Evolutionary conservation across 2,888 invertebrate genomes (phyloP), one percentile per base, ranked within the genome.

Genomic region (Cosmorhoe ocellata): DNA sequence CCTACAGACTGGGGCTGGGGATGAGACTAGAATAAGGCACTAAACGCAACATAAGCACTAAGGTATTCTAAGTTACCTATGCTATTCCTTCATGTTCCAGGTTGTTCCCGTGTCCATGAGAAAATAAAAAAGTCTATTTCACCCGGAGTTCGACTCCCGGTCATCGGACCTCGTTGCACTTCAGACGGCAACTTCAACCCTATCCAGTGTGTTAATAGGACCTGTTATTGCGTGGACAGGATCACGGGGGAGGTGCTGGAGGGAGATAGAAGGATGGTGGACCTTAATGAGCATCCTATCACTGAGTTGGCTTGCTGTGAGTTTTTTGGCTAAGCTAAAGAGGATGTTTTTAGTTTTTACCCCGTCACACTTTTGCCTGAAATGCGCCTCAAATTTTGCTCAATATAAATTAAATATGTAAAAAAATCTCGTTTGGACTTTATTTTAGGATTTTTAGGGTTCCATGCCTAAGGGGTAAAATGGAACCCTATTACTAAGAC

Each of bases 141-240:
- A 0, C 63, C 72, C 1, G 76, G 82, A 4, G 70, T 91, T 1
- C 71, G 73, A 0, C 74, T 68, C 9, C 89, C 89, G 0, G 76
- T 86, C 0, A 58, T 78, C 0, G 82, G 87, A 1, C 91, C 93
- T 1, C 89, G 94, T 3, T 95, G 95, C 67, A 82, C 92, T 0
- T 71, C 91, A 0, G 92, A 93, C 62, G 95, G 95, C 0, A 92
- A 92, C 64, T 95, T 92, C 76, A 93, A 94, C 73, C 85, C 91
- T 0, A 72, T 95, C 6, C 95, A 95, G 63, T 95, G 95, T 64
- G 77, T 93, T 2, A 84, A 79, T 1, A 89, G 88, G 22, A 73
- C 60, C 3, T 94, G 95, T 66, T 86, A 92, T 53, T 95, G 95
- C 66, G 92, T 94, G 6, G 81, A 93, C 62, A 63, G 68, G 0